Percentiles rank a stretch among this genome's conserved stretches.
These are phyloP conservation scores for Donacobius atricapilla DNA, from an alignment of 2,113 vertebrate genomes.

Conservation along the genomic window DNA sequence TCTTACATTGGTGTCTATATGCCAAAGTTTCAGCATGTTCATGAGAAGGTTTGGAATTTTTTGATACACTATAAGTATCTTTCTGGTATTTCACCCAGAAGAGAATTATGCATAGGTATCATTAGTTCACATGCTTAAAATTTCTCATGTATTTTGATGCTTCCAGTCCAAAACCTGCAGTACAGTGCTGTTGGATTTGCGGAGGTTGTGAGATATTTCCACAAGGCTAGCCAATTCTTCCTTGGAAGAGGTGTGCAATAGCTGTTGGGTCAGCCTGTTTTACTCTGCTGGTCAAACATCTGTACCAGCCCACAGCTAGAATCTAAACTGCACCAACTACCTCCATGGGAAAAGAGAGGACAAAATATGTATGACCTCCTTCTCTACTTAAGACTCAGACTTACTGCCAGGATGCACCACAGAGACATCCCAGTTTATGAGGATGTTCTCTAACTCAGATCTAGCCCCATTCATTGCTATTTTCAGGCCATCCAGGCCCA, in stretches of 20 bases:
- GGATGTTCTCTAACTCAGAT: neutral
- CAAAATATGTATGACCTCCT: neutral
- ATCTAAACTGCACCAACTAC: neutral
- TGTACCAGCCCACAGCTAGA: neutral
- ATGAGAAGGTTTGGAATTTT: neutral
- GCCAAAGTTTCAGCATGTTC: neutral
- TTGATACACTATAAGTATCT: neutral
- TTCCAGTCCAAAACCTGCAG: neutral
- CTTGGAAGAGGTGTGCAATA: neutral
- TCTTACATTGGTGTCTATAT: neutral
- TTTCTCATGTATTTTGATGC: accelerated
- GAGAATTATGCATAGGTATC: neutral
- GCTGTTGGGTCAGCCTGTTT: neutral
- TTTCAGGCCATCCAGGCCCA: neutral
- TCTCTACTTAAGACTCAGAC: neutral
- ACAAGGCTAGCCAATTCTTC: neutral
- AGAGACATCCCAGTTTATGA: neutral
- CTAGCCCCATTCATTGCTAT: neutral
- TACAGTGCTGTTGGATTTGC: neutral
- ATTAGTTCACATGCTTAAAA: neutral
- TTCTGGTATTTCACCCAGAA: neutral
- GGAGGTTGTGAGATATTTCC: neutral
- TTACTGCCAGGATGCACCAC: neutral
- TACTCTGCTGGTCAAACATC: neutral
- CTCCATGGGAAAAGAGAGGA: neutral